Evolutionary conservation across 2,888 invertebrate genomes (phyloP), one percentile per base, ranked within the genome.

Genomic region (Heliconius sara): DNA sequence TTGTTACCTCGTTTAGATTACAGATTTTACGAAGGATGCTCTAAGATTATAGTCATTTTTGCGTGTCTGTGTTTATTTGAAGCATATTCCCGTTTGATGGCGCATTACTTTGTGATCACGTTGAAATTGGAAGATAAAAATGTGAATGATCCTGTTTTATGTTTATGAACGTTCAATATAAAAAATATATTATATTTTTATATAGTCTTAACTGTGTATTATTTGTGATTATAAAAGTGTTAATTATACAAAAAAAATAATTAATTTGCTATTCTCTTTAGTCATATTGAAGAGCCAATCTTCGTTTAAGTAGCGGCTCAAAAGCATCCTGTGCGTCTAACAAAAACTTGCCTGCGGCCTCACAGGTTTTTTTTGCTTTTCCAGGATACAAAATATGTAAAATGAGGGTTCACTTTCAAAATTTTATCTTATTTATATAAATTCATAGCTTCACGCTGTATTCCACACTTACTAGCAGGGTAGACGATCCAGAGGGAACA

Each of bases 41-140:
- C 72, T 47, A 39, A 82, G 76, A 82, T 80, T 78, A 78, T 72
- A 79, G 81, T 78, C 12, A 81, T 81, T 81, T 80, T 67, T 6
- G 30, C 27, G 73, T 43, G 30, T 76, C 39, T 47, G 81, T 81
- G 78, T 80, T 81, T 77, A 30, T 79, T 77, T 79, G 66, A 34
- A 70, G 71, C 74, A 71, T 79, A 74, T 43, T 39, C 6, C 16
- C 30, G 43, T 34, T 77, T 76, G 72, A 57, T 57, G 77, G 67
- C n/a, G 70, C 74, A 47, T 81, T 75, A 52, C 34, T 57, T 65
- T 43, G 68, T 65, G 60, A 68, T 77, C 77, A 67, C 57, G 71
- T 72, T 19, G 12, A 52, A 72, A 71, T 66, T 67, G 68, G 43
- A 73, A 39, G 10, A 67, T 66, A 57, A 72, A 78, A 78, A 39